A percentile compares a stretch with the other conserved stretches of the same genome.
phyloP scores from a whole-genome alignment of 1,140 invertebrate species.

The Kradibia gibbosae region DNA sequence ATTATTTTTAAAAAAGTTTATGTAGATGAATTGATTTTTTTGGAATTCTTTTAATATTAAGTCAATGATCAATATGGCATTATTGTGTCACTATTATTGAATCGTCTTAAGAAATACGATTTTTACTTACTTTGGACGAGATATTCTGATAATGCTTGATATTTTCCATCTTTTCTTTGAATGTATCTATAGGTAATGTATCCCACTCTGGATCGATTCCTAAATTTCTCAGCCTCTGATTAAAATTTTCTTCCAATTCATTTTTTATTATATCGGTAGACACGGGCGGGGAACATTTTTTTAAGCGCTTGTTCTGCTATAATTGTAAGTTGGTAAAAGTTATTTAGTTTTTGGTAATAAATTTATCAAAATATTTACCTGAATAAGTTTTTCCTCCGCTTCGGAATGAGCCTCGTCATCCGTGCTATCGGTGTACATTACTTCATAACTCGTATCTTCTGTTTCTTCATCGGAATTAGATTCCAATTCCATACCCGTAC shows the following conservation, averaged over 20 bases:
- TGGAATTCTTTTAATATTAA: no score
- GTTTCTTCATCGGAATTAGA: constrained; percentile 14
- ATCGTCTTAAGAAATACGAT: not conserved
- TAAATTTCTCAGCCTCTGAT: constrained; percentile 69
- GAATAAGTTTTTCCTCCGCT: constrained; percentile 43
- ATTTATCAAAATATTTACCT: not conserved
- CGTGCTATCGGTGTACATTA: constrained; percentile 24
- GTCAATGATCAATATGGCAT: no score
- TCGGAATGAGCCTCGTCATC: constrained; percentile 27
- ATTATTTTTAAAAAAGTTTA: no score
- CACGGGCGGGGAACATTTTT: not conserved
- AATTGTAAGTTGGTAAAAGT: not conserved
- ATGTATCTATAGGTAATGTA: constrained; percentile 71
- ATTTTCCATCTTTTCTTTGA: constrained; percentile 71
- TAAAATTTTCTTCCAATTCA: constrained; percentile 58
- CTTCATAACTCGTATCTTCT: constrained; percentile 32
- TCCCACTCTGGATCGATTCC: constrained; percentile 75
- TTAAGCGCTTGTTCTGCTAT: not conserved
- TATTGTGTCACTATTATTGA: no score
- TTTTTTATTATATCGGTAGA: constrained; percentile 53
- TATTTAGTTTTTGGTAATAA: not conserved
- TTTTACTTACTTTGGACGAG: constrained; percentile 70
- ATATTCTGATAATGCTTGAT: constrained; percentile 73
- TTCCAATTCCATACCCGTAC: constrained; percentile 26
- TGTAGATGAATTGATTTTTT: no score